Conservation (phyloP, 2,113 vertebrate genomes). For the Cyrtonyx montezumae region DNA sequence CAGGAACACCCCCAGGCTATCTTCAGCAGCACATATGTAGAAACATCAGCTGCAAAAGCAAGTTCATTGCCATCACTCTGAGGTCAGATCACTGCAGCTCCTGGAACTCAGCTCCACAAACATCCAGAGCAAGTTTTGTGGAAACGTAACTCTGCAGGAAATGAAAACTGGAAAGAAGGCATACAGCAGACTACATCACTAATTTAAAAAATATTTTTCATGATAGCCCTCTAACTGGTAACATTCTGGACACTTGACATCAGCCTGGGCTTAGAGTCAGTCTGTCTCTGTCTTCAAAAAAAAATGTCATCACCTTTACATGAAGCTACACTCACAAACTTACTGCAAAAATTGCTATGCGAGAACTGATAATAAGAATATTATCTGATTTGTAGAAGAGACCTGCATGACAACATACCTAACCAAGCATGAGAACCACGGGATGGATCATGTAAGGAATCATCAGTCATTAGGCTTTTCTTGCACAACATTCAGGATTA, state of each 20-base stretch:
- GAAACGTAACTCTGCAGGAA: not conserved
- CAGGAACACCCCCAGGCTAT: not conserved
- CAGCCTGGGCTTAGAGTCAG: not conserved
- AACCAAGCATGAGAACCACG: not conserved
- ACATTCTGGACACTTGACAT: not conserved
- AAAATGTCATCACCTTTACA: not conserved
- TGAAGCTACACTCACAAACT: not conserved
- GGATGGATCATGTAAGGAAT: not conserved
- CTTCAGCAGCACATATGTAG: not conserved
- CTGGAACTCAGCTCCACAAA: not conserved
- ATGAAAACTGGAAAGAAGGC: constrained; percentile 5
- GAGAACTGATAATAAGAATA: not conserved
- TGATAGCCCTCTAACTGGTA: not conserved
- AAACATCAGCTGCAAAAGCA: not conserved
- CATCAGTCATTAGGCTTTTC: not conserved
- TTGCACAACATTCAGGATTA: not conserved
- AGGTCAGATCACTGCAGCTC: not conserved
- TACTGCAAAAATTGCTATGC: accelerated
- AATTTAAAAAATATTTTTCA: not conserved
- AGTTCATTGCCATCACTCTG: not conserved
- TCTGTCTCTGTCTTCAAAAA: not conserved
- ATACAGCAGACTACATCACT: not conserved
- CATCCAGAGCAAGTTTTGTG: not conserved
- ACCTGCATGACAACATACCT: not conserved
- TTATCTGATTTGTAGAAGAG: not conserved